Base-by-base conservation (phyloP, 2,113 vertebrate genomes). In the Gopherus flavomarginatus region DNA sequence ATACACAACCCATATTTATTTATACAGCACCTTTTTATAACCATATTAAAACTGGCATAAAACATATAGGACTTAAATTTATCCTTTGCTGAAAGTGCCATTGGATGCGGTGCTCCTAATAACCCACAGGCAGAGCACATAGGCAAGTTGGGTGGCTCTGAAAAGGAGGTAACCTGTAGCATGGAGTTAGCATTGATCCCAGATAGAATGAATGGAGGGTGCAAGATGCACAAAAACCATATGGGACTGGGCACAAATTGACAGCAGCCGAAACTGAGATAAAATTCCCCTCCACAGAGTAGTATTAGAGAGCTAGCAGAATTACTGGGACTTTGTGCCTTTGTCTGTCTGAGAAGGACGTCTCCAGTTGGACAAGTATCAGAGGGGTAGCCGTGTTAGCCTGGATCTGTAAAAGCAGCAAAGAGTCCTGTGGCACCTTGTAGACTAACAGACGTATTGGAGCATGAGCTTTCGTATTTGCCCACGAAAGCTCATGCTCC, bases 1-100 rank as follows among this genome's bases (percentile, higher is more conserved):
- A 88, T 8, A 82, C 65, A 62, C 19, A 54, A 4, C 83, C 83
- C 90, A 96, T 85, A 35, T 59, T 92, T 85, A 35, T 59, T 92
- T 90, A 90, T 87, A 89, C 29, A 69, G 85, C 90, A 17, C 90
- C 96, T 95, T 97, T 96, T 97, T 93, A 95, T 93, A 96, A 94
- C 53, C 44, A 53, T 75, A 87, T 81, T 96, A 92, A 96, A 97
- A 94, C 90, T 91, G 83, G 86, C 83, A 88, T 97, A 95, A 92
- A 96, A 96, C 97, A 96, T 94, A 93, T 78, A 93, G 87, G 7
- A 83, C 81, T 96, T 75, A 94, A 92, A 93, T 93, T 81, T 91
- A 95, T 24, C 79, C 49, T 94, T 93, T 92, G 81, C 92, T 92
- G 93, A 56, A 92, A 92, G 77, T 69, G 78, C 72, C 92, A 90